These are phyloP conservation scores for Plestiodon gilberti DNA, from an alignment of 2,113 vertebrate species.

Conservation along the genomic window DNA sequence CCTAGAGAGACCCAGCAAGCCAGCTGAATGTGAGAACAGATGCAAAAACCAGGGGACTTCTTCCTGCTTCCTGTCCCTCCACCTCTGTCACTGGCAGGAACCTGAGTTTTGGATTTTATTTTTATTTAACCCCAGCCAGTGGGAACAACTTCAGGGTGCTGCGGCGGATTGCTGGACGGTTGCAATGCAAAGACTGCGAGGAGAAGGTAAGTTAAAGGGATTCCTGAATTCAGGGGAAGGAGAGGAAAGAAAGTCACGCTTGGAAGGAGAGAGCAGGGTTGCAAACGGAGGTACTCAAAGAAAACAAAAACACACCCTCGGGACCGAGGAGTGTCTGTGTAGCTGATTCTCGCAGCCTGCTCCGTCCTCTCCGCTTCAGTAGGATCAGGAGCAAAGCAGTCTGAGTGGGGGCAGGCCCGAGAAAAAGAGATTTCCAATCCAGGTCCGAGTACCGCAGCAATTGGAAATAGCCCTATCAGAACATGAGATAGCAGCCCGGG, in stretches of 20 bases:
- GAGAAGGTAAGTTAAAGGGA: background rate
- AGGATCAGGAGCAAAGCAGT: background rate
- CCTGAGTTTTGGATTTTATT: background rate
- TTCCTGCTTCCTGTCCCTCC: background rate
- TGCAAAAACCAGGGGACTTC: background rate
- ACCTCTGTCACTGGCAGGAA: background rate
- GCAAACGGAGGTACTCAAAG: background rate
- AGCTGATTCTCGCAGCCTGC: background rate
- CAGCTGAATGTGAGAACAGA: background rate
- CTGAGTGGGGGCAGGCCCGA: background rate
- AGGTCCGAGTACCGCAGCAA: no score
- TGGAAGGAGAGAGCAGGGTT: background rate
- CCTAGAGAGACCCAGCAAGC: background rate
- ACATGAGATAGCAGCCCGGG: no score
- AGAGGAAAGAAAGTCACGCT: background rate
- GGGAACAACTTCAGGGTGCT: background rate
- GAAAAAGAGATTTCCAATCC: background rate
- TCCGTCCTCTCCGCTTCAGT: background rate
- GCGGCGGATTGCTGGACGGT: background rate
- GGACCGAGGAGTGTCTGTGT: background rate
- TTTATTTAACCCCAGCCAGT: no score
- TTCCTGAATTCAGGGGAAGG: background rate
- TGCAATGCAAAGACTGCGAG: background rate
- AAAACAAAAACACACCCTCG: background rate
- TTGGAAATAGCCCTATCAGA: no score